Conservation (phyloP, 2,888 invertebrate genomes). For the Stramonita haemastoma region DNA sequence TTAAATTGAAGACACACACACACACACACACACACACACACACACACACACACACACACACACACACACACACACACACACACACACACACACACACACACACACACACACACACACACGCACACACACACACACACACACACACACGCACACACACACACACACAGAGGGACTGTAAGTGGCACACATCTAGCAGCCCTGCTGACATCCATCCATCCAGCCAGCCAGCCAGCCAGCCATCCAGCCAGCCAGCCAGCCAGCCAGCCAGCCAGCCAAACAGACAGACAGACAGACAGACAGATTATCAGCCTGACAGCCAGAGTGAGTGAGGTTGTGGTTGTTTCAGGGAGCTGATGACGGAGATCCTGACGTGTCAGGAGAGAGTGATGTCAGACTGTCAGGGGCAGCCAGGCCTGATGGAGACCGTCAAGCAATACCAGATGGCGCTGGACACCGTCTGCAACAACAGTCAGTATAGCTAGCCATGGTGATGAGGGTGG, state of each 20-base stretch:
- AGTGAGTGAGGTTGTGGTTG: background rate
- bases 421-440: background rate
- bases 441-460: background rate
- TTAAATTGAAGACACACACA: too few relatives aligned
- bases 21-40: too few relatives aligned
- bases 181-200: too few relatives aligned
- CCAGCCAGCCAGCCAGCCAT: too few relatives aligned
- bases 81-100: too few relatives aligned
- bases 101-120: too few relatives aligned
- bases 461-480: background rate
- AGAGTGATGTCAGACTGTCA: background rate
- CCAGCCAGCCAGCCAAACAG: background rate
- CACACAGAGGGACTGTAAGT: background rate
- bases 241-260: too few relatives aligned
- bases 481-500: background rate
- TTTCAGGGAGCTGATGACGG: background rate
- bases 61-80: too few relatives aligned
- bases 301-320: background rate
- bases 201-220: too few relatives aligned
- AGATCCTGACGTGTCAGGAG: conserved; percentile 14
- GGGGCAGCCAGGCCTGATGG: background rate
- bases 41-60: too few relatives aligned
- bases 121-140: too few relatives aligned
- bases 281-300: background rate
- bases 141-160: too few relatives aligned